These are phyloP conservation scores for Silurus glanis DNA, from an alignment of 2,113 vertebrate species.

Conservation along the genomic window DNA sequence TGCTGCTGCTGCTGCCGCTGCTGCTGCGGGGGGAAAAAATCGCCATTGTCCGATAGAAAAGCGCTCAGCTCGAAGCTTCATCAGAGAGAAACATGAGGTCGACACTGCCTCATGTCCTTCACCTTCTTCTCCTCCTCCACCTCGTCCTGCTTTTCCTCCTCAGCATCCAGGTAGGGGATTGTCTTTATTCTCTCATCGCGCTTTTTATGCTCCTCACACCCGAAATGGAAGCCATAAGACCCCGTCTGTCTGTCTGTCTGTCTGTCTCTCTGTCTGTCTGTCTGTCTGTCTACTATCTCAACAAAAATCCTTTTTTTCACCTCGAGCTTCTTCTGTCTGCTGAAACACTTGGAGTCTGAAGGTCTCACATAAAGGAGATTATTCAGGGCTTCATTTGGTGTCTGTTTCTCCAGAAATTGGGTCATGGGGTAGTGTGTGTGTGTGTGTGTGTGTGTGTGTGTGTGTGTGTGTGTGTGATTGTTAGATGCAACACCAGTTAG, in stretches of 20 bases:
- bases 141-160: conserved; percentile 42
- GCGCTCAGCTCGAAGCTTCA: not conserved
- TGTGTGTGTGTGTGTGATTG: not conserved
- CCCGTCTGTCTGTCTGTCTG: conserved; percentile 16
- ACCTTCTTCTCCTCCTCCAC: not conserved
- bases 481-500: too few species aligned
- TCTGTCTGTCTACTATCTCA: not conserved
- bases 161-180: conserved; percentile 62
- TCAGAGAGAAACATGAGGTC: conserved; percentile 46
- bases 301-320: not conserved
- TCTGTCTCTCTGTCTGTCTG: conserved; percentile 3
- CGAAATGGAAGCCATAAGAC: not conserved
- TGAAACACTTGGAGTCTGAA: not conserved
- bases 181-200: conserved; percentile 9
- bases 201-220: conserved; percentile 11
- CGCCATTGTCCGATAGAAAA: conserved; percentile 11
- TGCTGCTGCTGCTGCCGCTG: not conserved
- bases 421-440: conserved; percentile 62
- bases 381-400: not conserved
- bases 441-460: conserved; percentile 4
- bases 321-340: rapidly evolving
- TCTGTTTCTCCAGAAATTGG: conserved; percentile 67
- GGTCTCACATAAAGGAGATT: too few species aligned
- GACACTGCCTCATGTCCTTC: conserved; percentile 45
- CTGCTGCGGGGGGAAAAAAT: not conserved